Evolutionary conservation across 1,140 invertebrate species (phyloP), one percentile per base, ranked within the genome.

Genomic region (Drosophila rufa): DNA sequence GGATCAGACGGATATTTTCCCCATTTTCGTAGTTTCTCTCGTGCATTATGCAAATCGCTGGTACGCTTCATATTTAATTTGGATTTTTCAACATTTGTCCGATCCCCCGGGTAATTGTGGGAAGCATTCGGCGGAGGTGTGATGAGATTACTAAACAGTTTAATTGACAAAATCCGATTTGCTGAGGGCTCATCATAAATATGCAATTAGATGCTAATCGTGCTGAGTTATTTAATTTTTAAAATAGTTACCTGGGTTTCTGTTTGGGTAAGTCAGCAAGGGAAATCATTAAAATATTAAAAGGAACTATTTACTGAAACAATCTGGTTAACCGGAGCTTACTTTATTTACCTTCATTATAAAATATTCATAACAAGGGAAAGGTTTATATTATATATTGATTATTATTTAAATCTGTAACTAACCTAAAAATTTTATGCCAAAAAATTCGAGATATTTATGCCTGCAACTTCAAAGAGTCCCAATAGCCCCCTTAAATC

Each of bases 11-110:
- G 40, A 47, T 61, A 60, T 51, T 46, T 12, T 58, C 11, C 58
- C 40, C 40, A 48, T 47, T 42, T 47, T 27, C 25, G 14, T 42
- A 33, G 38, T 83, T 65, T 48, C 48, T 58, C 9, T 38, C 12
- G 33, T 40, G 45, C 25, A 60, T 76, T 66, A 80, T 80, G 71
- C 45, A 56, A 75, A 80, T 80, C 36, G 22, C 22, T 50, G 8
- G 30, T 11, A 60, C 43, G 19, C 45, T 33, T 56, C 30, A 69
- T 36, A 70, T 66, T 66, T 53, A 75, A 79, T 74, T 79, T 12
- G 6, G 43, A 43, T 67, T 51, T 55, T 70, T 53, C 33, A 17
- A 38, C 25, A 25, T 64, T 36, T 15, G 19, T 51, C 46, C 51
- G 53, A 51, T 67, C 17, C 50, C 9, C 9, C 42, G 8, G 65